phyloP scores from a whole-genome alignment of 2,797 vertebrate genomes.

The Capromys pilorides region DNA sequence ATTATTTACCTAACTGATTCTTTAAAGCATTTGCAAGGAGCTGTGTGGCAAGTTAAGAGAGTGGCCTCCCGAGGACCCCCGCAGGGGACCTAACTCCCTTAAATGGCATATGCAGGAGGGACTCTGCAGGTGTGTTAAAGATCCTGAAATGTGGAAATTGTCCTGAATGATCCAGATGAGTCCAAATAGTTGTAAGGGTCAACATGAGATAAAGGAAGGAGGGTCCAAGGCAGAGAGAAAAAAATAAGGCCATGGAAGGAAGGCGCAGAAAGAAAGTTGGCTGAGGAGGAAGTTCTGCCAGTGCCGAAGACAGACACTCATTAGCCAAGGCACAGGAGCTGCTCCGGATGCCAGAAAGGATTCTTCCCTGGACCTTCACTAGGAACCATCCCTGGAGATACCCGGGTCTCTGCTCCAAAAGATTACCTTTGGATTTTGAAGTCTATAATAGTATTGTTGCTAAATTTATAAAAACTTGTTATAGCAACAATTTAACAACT shows the following conservation, averaged over 20 bases:
- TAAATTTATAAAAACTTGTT: background rate
- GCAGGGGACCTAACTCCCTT: background rate
- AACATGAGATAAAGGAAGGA: background rate
- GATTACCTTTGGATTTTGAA: background rate
- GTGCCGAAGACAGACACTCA: background rate
- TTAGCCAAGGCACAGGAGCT: background rate
- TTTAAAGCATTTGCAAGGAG: constrained; percentile 17
- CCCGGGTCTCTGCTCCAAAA: background rate
- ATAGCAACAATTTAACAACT: background rate
- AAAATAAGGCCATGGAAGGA: background rate
- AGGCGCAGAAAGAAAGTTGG: background rate
- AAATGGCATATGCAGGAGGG: background rate
- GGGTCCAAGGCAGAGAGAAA: background rate
- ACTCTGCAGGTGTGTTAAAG: background rate
- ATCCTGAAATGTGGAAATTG: background rate
- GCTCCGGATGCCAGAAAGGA: background rate
- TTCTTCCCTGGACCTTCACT: background rate
- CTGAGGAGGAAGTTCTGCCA: background rate
- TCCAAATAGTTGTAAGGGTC: background rate
- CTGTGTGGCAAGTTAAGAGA: background rate
- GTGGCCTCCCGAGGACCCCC: background rate
- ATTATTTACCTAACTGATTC: background rate
- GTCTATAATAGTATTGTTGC: background rate
- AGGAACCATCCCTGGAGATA: background rate
- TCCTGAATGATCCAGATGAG: background rate